These are phyloP conservation scores for Jordanella pulchra DNA, from an alignment of 2,797 vertebrate species.

Conservation along the genomic window DNA sequence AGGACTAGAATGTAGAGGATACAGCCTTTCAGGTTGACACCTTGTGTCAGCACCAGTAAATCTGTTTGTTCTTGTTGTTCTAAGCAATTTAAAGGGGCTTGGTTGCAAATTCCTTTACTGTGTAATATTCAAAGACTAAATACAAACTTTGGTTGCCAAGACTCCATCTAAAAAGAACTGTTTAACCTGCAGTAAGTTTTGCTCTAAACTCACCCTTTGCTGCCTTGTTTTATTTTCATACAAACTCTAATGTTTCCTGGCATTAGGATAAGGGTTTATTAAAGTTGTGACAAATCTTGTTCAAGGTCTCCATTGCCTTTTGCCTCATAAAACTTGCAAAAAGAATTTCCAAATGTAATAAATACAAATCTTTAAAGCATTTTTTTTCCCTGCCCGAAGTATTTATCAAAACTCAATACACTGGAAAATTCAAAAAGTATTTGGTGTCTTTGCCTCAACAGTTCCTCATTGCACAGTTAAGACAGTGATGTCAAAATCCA, in stretches of 20 bases:
- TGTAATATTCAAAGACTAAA: constrained; percentile 10
- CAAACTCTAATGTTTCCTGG: not conserved
- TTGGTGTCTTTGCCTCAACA: not conserved
- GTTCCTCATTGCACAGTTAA: not conserved
- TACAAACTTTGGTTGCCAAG: constrained; percentile 10
- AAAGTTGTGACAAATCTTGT: constrained; percentile 13
- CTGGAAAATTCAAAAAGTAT: constrained; percentile 2
- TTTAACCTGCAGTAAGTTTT: constrained; percentile 18
- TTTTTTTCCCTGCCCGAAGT: not conserved
- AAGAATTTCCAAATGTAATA: constrained; percentile 1
- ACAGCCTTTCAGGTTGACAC: constrained; percentile 12
- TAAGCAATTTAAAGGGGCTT: constrained; percentile 11
- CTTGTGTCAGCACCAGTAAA: constrained; percentile 19
- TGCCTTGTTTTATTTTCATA: constrained; percentile 19
- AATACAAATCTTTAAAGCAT: not conserved
- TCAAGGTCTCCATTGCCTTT: not conserved
- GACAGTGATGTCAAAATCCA: too few species aligned
- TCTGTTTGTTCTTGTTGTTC: constrained; percentile 14
- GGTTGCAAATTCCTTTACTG: constrained; percentile 10
- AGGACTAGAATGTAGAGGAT: constrained; percentile 1
- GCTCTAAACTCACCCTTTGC: constrained; percentile 1
- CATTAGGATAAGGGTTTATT: constrained; percentile 3
- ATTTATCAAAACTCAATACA: constrained; percentile 6
- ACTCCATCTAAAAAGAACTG: constrained; percentile 10
- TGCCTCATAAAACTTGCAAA: not conserved